phyloP scores from a whole-genome alignment of 2,113 vertebrate genomes.

The Pelmatolapia mariae region DNA sequence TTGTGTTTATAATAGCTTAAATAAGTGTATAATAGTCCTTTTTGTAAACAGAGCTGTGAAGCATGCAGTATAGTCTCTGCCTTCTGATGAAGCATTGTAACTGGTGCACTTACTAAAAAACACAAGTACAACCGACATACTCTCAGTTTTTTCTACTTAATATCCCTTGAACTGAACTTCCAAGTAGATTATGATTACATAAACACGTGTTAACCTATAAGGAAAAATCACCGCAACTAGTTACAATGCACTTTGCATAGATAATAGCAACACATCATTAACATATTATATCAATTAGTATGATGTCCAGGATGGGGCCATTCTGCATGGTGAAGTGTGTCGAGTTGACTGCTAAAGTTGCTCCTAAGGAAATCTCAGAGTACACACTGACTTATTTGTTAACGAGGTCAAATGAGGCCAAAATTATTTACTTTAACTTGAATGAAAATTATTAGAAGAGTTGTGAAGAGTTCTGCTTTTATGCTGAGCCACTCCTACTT shows the following conservation, averaged over 20 bases:
- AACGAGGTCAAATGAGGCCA: neutral
- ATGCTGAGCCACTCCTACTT: neutral
- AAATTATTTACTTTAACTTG: neutral
- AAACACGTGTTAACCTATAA: neutral
- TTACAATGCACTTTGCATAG: neutral
- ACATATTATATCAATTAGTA: neutral
- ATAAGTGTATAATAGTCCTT: neutral
- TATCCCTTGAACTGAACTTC: neutral
- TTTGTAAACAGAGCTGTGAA: neutral
- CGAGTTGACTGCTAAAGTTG: neutral
- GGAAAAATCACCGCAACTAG: fast-evolving
- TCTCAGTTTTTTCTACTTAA: neutral
- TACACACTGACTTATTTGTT: neutral
- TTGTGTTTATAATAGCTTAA: neutral
- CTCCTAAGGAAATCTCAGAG: neutral
- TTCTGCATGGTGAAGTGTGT: neutral
- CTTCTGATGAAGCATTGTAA: fast-evolving
- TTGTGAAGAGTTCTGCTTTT: neutral
- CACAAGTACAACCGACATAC: neutral
- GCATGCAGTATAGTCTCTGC: neutral
- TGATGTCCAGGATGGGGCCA: neutral
- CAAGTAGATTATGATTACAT: neutral
- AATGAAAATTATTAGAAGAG: neutral
- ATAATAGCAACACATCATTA: fast-evolving
- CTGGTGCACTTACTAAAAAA: neutral